Evolutionary conservation across 2,888 invertebrate species (phyloP).

Genomic region (Oligia strigilis): DNA sequence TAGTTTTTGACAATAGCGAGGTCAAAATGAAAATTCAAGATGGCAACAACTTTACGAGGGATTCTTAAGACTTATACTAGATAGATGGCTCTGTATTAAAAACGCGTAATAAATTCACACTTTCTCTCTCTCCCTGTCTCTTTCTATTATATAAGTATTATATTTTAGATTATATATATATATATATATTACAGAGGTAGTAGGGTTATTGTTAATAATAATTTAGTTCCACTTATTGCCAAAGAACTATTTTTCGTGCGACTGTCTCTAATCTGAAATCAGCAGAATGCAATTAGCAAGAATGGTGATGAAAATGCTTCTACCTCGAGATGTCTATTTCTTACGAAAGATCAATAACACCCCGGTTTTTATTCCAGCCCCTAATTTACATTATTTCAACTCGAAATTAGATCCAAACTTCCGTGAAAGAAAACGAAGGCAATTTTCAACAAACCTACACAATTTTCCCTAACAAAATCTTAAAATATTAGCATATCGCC

Average conservation of each 20-base stretch:
- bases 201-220: background rate
- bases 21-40: too few relatives aligned
- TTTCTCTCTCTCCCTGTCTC: too few relatives aligned
- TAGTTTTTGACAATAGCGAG: too few relatives aligned
- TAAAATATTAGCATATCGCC: conserved; percentile 63
- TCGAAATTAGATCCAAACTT: conserved; percentile 10
- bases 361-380: background rate
- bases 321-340: too few relatives aligned
- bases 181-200: background rate
- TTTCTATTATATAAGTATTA: too few relatives aligned
- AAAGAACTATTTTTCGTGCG: background rate
- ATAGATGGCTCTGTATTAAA: too few relatives aligned
- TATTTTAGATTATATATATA: too few relatives aligned
- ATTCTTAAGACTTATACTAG: too few relatives aligned
- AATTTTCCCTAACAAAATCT: conserved; percentile 55
- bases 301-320: background rate
- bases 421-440: conserved; percentile 29
- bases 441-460: conserved; percentile 40
- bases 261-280: background rate
- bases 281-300: background rate
- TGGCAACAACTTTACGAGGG: too few relatives aligned
- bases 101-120: too few relatives aligned
- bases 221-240: background rate
- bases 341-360: background rate
- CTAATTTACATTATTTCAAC: background rate